These are phyloP conservation scores for Amyelois transitella DNA, from an alignment of 1,140 invertebrate species.

Conservation along the genomic window DNA sequence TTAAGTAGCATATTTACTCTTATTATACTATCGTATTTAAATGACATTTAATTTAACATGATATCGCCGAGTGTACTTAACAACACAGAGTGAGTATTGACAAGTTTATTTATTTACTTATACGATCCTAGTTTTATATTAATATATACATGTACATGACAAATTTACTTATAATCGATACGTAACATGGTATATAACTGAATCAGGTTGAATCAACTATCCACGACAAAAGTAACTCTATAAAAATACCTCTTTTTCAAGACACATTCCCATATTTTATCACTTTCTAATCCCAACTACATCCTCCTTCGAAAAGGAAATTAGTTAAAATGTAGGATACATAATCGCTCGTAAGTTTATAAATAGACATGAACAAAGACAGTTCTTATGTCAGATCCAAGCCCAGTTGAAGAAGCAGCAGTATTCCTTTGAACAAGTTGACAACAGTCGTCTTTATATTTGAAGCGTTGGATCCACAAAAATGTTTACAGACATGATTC, in stretches of 20 bases:
- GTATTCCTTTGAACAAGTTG: too few relatives aligned
- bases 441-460: too few relatives aligned
- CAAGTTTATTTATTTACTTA: not conserved
- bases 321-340: too few relatives aligned
- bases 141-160: not conserved
- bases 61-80: not conserved
- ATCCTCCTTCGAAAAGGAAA: too few relatives aligned
- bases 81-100: constrained; percentile 3
- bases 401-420: too few relatives aligned
- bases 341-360: too few relatives aligned
- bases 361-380: too few relatives aligned
- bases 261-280: not conserved
- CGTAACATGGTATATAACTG: constrained; percentile 6
- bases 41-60: not conserved
- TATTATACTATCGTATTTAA: not conserved
- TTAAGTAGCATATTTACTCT: not conserved
- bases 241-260: constrained; percentile 29
- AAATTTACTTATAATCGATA: not conserved
- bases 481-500: too few relatives aligned
- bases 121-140: not conserved
- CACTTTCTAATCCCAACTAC: not conserved
- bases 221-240: constrained; percentile 21
- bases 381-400: too few relatives aligned
- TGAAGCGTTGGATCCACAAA: too few relatives aligned
- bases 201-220: constrained; percentile 23